phyloP scores from a whole-genome alignment of 1,140 invertebrate species.

The Danaus plexippus region DNA sequence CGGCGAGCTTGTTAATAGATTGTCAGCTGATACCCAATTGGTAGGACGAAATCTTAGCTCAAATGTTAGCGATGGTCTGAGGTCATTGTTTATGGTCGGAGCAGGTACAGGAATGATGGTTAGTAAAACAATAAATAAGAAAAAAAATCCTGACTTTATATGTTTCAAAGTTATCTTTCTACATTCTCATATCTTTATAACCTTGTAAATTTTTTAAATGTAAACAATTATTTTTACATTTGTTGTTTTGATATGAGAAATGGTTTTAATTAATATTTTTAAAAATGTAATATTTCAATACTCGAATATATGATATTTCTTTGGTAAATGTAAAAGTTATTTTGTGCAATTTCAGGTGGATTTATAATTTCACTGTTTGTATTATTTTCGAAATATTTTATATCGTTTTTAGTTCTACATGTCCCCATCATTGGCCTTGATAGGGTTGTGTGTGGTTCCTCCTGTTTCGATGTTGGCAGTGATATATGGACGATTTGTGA shows the following conservation, averaged over 20 bases:
- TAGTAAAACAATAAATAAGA: slow-evolving; percentile 30
- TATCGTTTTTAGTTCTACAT: slow-evolving; percentile 82
- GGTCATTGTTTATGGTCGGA: slow-evolving; percentile 87
- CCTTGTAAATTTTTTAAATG: no score
- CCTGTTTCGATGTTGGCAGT: slow-evolving; percentile 88
- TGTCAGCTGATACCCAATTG: slow-evolving; percentile 91
- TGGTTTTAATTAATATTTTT: no score
- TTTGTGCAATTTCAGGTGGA: no score
- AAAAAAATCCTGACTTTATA: no score
- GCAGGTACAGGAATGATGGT: slow-evolving; percentile 96
- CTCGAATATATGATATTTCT: no score
- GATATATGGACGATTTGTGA: slow-evolving; percentile 90
- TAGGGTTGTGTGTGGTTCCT: slow-evolving; percentile 90
- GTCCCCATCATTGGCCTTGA: slow-evolving; percentile 87
- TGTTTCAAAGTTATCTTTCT: no score
- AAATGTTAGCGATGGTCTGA: slow-evolving; percentile 94
- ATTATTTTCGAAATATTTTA: slow-evolving; percentile 6
- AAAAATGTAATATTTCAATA: no score
- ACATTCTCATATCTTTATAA: no score
- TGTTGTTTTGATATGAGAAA: no score
- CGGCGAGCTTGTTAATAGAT: slow-evolving; percentile 94
- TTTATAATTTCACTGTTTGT: not conserved
- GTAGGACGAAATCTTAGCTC: slow-evolving; percentile 93
- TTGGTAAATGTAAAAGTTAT: no score
- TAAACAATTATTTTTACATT: no score